Base-by-base conservation (phyloP, 2,113 vertebrate genomes). In the Candoia aspera region DNA sequence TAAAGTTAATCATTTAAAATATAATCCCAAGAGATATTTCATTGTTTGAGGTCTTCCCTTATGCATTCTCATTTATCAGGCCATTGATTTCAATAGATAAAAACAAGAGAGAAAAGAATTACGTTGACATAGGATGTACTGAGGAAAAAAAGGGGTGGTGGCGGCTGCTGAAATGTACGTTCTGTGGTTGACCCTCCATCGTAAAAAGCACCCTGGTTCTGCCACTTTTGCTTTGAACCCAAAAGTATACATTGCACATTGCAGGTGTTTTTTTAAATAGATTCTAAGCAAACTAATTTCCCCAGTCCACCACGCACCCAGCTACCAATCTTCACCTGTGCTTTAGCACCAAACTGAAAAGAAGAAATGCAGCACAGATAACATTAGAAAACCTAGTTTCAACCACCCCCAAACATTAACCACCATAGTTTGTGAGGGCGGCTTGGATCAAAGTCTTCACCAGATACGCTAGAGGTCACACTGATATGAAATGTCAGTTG, bases 41-140 rank as follows among this genome's bases (percentile, higher is more conserved):
- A 79, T 79, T 79, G 42, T 79, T 79, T 79, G 73, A 79, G 73
- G 73, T 79, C 73, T 42, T 79, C 73, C 73, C 73, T 79, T 79
- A 79, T 79, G 73, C 73, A 79, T 79, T 79, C 73, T 79, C 73
- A 79, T 79, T 79, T 79, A 79, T 79, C 73, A 79, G 73, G 73
- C 73, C 73, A 79, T 79, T 79, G 73, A 79, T 79, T 79, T 79
- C 73, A 79, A 79, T 37, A 79, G 73, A 79, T 79, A 79, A 79
- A 79, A 79, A 79, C 73, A 79, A 42, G 73, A 42, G 73, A 42
- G 33, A 79, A 79, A 21, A 79, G 33, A 79, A 79, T 79, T 79
- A 79, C 19, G 15, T 42, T 79, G 73, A 79, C 73, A 79, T 42
- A 21, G 8, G 73, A 79, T 79, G 73, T 33, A 42, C 37, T 42